A percentile compares a stretch with the other conserved stretches of the same genome.
Evolutionary conservation across 2,797 vertebrate genomes (phyloP).

Genomic region (Anableps anableps): DNA sequence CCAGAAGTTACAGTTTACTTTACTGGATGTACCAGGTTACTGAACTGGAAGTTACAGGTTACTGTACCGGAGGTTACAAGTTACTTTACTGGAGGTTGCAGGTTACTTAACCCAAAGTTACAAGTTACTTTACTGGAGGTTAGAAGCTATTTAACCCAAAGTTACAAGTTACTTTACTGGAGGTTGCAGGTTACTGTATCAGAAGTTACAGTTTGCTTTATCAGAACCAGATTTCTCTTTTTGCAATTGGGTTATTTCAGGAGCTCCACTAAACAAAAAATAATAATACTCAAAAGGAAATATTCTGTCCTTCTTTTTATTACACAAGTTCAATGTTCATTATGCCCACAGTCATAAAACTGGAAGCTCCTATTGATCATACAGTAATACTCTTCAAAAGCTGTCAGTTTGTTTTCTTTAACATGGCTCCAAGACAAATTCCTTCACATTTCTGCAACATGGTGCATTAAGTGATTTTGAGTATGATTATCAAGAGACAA

Average conservation of each 20-base stretch:
- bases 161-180: neutral
- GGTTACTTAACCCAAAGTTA: neutral
- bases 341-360: neutral
- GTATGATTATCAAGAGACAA: constrained; percentile 60
- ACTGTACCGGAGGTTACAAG: neutral
- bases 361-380: neutral
- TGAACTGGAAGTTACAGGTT: neutral
- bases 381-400: neutral
- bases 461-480: constrained; percentile 59
- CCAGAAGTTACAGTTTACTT: too few relatives aligned
- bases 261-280: neutral
- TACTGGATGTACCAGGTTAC: neutral
- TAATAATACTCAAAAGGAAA: neutral
- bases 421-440: constrained; percentile 51
- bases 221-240: neutral
- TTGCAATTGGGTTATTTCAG: neutral
- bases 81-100: neutral
- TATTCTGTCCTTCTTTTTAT: neutral
- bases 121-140: too few relatives aligned
- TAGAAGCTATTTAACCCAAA: too few relatives aligned
- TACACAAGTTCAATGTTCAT: neutral
- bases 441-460: constrained; percentile 57
- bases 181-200: neutral
- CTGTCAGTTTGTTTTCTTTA: constrained; percentile 21
- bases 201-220: neutral